Conservation (phyloP, 2,888 invertebrate genomes). For the Scelioninae gen. 1 region DNA sequence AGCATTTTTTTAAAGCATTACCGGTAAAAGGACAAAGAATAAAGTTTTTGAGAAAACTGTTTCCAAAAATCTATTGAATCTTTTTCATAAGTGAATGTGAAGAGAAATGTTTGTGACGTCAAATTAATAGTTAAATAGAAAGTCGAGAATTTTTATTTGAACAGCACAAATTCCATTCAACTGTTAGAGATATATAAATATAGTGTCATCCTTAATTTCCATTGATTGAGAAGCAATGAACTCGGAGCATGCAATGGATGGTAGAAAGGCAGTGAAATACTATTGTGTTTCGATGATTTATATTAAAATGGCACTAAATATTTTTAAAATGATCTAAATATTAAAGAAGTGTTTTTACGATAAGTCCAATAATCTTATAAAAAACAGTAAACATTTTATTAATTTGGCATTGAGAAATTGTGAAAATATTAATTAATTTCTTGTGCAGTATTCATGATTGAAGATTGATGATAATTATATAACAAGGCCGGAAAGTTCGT, state of each 20-base stretch:
- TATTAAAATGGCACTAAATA: too few relatives aligned
- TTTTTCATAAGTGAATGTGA: background rate
- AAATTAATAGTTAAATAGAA: slow-evolving; percentile 18
- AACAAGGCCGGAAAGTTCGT: too few relatives aligned
- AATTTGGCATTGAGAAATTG: too few relatives aligned
- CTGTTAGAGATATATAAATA: slow-evolving; percentile 30
- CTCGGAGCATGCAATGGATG: background rate
- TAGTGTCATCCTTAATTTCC: slow-evolving; percentile 49
- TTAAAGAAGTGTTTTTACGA: too few relatives aligned
- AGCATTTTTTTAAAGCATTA: background rate
- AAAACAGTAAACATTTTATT: too few relatives aligned
- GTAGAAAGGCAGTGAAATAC: background rate
- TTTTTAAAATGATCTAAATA: too few relatives aligned
- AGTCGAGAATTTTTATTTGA: slow-evolving; percentile 33
- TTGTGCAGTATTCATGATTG: too few relatives aligned
- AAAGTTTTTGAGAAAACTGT: background rate
- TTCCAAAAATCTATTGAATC: background rate
- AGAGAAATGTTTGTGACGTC: slow-evolving; percentile 25
- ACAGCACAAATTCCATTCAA: slow-evolving; percentile 26
- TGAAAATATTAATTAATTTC: too few relatives aligned
- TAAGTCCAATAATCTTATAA: too few relatives aligned
- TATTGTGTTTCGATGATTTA: background rate
- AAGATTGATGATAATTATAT: too few relatives aligned
- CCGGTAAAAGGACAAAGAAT: background rate
- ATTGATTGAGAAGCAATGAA: slow-evolving; percentile 41